These are phyloP conservation scores for Lasioglossum lativentre DNA, from an alignment of 2,888 invertebrate species.

Conservation along the genomic window DNA sequence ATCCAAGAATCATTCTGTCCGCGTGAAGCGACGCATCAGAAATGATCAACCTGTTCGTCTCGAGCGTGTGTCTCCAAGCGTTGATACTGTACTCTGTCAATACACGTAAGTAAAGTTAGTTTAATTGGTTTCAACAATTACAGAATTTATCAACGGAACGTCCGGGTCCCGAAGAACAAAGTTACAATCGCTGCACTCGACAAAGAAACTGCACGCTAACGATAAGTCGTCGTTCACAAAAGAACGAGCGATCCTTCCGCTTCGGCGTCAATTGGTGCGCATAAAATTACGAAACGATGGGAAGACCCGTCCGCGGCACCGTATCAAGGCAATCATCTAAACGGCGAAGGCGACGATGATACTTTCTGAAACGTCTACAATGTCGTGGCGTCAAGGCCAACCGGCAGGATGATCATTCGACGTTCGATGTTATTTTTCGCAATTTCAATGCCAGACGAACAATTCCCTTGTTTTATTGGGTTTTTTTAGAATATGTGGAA, in stretches of 20 bases:
- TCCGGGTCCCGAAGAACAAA: not conserved
- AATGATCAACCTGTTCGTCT: slow-evolving; percentile 34
- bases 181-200: not conserved
- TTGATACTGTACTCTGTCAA: slow-evolving; percentile 33
- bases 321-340: not conserved
- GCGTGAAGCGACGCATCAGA: not conserved
- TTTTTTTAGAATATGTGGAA: slow-evolving; percentile 34
- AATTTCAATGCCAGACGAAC: not conserved
- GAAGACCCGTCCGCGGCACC: not conserved
- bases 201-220: not conserved
- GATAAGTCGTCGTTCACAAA: not conserved
- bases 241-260: not conserved
- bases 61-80: slow-evolving; percentile 32
- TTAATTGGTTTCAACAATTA: not conserved
- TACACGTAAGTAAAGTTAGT: slow-evolving; percentile 71
- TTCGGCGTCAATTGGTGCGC: not conserved
- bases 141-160: not conserved
- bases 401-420: not conserved
- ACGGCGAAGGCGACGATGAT: not conserved
- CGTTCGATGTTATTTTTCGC: not conserved
- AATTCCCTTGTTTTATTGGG: not conserved
- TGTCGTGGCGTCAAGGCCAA: not conserved
- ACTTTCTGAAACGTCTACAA: not conserved
- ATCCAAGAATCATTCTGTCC: not conserved
- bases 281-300: not conserved